Base-by-base conservation (phyloP, 2,888 invertebrate genomes). In the Panorpa germanica region DNA sequence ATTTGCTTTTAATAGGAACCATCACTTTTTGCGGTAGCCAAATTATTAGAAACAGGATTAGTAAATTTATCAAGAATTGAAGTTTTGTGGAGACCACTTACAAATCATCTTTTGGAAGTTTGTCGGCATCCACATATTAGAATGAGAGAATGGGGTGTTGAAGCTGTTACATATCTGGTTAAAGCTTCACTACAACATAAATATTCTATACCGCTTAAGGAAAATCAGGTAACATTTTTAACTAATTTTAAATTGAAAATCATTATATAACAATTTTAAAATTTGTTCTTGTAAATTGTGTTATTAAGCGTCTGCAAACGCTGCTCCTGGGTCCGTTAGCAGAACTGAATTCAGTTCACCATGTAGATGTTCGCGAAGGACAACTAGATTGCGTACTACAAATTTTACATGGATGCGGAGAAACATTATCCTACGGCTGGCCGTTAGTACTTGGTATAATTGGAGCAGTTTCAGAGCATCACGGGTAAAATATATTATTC, bases 121-220 rank as follows among this genome's bases (percentile, higher is more conserved):
- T 91, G 91, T 47, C 86, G 88, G 48, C 93, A 93, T 56, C 86
- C 91, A 0, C 90, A 88, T 45, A 82, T 85, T 39, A 61, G 86
- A 37, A 86, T 96, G 85, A 61, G 96, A 20, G 91, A 91, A 51
- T 96, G 93, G 93, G 95, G 95, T 1, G 91, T 93, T 1, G 91
- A 93, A 53, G 91, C 93, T 0, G 74, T 96, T 31, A 93, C 95
- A 0, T 86, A 85, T 47, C 59, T 96, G 26, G 88, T 95, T 0
- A 85, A 83, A 50, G 78, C 85, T 0, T 90, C 93, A 3, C 64
- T 95, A 39, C 77, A 78, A 40, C 80, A 78, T 48, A 82, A 83
- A 47, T 83, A 86, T 49, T 70, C 70, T 8, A 68, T 81, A 35
- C 83, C 86, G 1, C 62, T 80, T 2, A 70, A 78, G 29, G 80